Base-by-base conservation (phyloP, 2,113 vertebrate genomes). In the Lophochroa leadbeateri region DNA sequence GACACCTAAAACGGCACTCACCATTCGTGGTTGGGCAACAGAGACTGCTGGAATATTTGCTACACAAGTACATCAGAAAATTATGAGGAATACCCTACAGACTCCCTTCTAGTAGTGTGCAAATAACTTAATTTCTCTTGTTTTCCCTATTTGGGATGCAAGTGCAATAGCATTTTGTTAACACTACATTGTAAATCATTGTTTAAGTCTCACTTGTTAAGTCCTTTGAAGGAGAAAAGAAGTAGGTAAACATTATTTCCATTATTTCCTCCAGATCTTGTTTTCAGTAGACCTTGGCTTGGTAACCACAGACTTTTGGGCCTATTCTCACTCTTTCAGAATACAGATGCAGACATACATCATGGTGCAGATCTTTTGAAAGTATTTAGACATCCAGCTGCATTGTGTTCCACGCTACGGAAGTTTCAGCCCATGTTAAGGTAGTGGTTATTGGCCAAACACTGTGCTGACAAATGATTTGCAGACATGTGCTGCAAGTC, bases 391-490 rank as follows among this genome's bases (percentile, higher is more conserved):
- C 17, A 81, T 53, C 17, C 46, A 58, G 20, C 33, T 1, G 0
- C 19, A 90, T 63, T 29, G 17, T 37, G 24, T 21, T 81, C n/a
- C 72, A 65, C 0, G 0, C 35, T 86, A 55, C 64, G 83, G 33
- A 78, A 86, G 65, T 41, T 52, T 55, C 28, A 28, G 87, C 21
- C 15, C 25, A 17, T 17, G 50, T 70, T 83, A 25, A 89, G 82
- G 69, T 8, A 55, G 52, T 10, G 28, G 77, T 68, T 86, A 60
- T 50, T 41, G 61, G 74, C 77, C 84, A 64, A 35, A 29, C 57
- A 18, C 37, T 84, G 74, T 37, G 33, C 65, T 82, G 86, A 94
- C 65, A 96, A 91, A 87, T 46, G 12, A 96, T 84, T 91, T 91
- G 81, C 65, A 84, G 89, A 61, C 41, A 43, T 11, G 46, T 21